Evolutionary conservation across 2,888 invertebrate genomes (phyloP).

Genomic region (Hypselothyrea guttata): DNA sequence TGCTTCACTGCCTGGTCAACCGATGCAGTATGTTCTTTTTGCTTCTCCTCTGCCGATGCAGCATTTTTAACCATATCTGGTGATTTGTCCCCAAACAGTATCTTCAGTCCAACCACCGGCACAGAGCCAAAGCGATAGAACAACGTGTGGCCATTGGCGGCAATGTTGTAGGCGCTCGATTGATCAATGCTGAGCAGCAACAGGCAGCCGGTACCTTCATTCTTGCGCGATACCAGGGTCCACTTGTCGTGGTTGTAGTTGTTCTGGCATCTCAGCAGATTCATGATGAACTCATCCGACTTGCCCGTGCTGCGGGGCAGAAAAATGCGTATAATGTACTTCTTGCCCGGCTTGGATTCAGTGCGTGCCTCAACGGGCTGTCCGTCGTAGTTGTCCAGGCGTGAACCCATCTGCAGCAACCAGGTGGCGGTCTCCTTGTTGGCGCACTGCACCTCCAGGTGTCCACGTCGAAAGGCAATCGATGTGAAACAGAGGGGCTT

Average conservation of each 20-base stretch:
- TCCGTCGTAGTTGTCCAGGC: conserved; percentile 20
- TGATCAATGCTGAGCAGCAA: conserved; percentile 27
- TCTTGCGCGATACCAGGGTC: conserved; percentile 15
- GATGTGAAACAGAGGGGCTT: conserved; percentile 19
- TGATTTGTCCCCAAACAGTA: no score
- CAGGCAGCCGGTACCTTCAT: background rate
- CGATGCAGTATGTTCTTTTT: rapidly evolving
- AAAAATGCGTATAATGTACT: background rate
- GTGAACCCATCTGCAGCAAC: conserved; percentile 11
- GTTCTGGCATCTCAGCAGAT: conserved; percentile 34
- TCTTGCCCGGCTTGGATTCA: background rate
- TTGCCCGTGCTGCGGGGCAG: conserved; percentile 11
- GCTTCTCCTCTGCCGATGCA: no score
- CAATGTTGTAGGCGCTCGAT: conserved; percentile 24
- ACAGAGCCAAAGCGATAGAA: conserved; percentile 34
- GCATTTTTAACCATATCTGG: no score
- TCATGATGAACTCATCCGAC: conserved; percentile 12
- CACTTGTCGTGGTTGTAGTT: conserved; percentile 20
- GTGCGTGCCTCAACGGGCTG: conserved; percentile 8
- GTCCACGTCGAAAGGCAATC: conserved; percentile 8
- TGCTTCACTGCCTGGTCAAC: no score
- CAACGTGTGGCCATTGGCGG: conserved; percentile 19
- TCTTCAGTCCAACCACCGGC: conserved; percentile 5
- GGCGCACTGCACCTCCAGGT: conserved; percentile 19
- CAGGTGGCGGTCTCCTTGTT: conserved; percentile 25